Evolutionary conservation across 2,113 vertebrate species (phyloP).

Genomic region (Mustelus asterias): DNA sequence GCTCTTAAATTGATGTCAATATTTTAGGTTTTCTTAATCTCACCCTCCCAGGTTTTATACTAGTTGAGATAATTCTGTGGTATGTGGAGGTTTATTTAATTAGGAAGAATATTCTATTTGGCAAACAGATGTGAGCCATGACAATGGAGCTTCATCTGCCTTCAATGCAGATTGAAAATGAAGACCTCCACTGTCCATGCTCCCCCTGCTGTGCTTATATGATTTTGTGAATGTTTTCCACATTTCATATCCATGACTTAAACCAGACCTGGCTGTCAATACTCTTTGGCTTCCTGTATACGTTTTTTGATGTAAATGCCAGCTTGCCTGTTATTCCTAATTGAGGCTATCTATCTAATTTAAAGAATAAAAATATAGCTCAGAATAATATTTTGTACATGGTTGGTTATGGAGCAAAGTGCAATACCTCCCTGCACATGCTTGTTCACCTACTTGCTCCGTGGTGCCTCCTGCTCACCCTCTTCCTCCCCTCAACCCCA

Average conservation of each 20-base stretch:
- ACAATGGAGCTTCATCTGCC: background rate
- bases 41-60: background rate
- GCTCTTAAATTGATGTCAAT: background rate
- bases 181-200: too few relatives aligned
- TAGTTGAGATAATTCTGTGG: background rate
- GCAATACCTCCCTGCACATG: background rate
- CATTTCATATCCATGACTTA: too few relatives aligned
- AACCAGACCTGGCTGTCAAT: too few relatives aligned
- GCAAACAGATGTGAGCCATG: background rate
- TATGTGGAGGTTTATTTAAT: background rate
- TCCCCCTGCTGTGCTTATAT: too few relatives aligned
- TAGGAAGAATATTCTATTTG: background rate
- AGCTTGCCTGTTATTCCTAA: background rate
- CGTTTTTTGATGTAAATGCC: too few relatives aligned
- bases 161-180: too few relatives aligned
- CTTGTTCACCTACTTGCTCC: background rate
- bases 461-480: background rate
- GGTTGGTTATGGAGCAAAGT: background rate
- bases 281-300: too few relatives aligned
- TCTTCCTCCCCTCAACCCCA: background rate
- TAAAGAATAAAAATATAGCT: background rate
- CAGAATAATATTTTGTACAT: background rate
- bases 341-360: background rate
- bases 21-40: background rate
- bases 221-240: too few relatives aligned